Conservation (phyloP, 1,140 invertebrate genomes). For the honey bee (Apis mellifera) region DNA sequence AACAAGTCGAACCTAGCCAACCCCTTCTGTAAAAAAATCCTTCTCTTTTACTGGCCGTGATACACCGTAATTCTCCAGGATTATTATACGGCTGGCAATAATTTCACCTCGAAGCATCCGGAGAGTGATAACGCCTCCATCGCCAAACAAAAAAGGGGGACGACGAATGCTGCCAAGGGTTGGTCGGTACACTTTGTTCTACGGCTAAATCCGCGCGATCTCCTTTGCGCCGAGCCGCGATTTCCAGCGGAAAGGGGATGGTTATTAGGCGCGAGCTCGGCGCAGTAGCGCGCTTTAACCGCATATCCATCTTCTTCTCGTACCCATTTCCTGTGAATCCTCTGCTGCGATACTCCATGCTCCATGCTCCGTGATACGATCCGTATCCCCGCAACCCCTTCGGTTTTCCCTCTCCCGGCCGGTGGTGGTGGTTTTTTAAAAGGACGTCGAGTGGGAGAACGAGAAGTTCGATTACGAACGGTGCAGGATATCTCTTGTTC, state of each 20-base stretch:
- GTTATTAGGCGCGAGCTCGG: constrained; percentile 51
- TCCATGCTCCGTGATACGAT: neutral
- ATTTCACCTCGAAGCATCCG: constrained; percentile 38
- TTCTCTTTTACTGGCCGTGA: constrained; percentile 29
- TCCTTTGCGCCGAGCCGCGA: constrained; percentile 1
- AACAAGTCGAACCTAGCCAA: neutral
- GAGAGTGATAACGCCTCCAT: neutral
- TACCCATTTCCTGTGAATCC: constrained; percentile 29
- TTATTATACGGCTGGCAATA: constrained; percentile 60
- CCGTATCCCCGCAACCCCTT: neutral
- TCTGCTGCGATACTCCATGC: neutral
- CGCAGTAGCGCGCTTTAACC: neutral
- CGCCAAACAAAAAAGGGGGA: neutral
- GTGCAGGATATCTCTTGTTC: constrained; percentile 62
- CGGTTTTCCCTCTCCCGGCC: neutral
- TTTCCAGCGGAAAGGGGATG: neutral
- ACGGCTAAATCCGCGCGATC: constrained; percentile 29
- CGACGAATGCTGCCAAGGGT: neutral
- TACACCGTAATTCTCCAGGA: constrained; percentile 49
- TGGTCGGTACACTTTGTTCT: neutral
- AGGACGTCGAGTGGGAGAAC: constrained; percentile 41
- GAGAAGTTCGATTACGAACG: constrained; percentile 65
- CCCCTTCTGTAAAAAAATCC: constrained; percentile 11
- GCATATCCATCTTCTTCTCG: constrained; percentile 15
- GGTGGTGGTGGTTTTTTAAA: constrained; percentile 45